Evolutionary conservation across 1,140 invertebrate species (phyloP), one percentile per base, ranked within the genome.

Genomic region (Monomorium pharaonis): DNA sequence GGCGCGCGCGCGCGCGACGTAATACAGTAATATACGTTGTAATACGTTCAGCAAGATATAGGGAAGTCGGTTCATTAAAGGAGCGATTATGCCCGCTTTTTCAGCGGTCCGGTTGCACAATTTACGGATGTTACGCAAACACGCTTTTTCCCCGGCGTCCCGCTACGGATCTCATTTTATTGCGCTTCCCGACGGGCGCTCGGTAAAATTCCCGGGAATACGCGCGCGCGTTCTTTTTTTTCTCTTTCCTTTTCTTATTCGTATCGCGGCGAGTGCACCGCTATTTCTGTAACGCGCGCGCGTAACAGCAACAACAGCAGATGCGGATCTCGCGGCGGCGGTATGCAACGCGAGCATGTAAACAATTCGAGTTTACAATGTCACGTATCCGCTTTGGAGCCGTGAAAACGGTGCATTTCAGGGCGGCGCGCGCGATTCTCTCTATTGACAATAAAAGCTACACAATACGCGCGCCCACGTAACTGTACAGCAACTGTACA

Each of bases 261-360:
- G 9, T 42, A 27, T 21, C 33, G 42, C 16, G 27, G 60, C 44
- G 24, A 63, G 37, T 51, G 37, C 65, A 81, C 65, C 78, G 78
- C 78, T 81, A 81, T 72, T 81, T 58, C 65, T 58, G 65, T 37
- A 81, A 72, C 49, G 65, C 33, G 51, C 63, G 16, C 33, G 47
- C 24, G 33, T 56, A 81, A 37, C 65, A 67, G 65, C n/a, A n/a
- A n/a, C n/a, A n/a, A 81, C 70, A 49, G 51, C 56, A 49, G 51
- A n/a, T 7, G 44, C 42, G n/a, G 27, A 42, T 70, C 24, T 51
- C 44, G 77, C 77, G 33, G 49, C 77, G 33, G 49, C 54, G 49
- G 65, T 33, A 81, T 81, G 77, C 77, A 44, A 70, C 65, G 65
- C 49, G 49, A 81, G 77, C 77, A 70, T 70, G 63, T 81, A 81